A percentile compares a stretch with the other conserved stretches of the same genome.
Evolutionary conservation across 1,140 invertebrate species (phyloP).

Genomic region (Agraylea sexmaculata): DNA sequence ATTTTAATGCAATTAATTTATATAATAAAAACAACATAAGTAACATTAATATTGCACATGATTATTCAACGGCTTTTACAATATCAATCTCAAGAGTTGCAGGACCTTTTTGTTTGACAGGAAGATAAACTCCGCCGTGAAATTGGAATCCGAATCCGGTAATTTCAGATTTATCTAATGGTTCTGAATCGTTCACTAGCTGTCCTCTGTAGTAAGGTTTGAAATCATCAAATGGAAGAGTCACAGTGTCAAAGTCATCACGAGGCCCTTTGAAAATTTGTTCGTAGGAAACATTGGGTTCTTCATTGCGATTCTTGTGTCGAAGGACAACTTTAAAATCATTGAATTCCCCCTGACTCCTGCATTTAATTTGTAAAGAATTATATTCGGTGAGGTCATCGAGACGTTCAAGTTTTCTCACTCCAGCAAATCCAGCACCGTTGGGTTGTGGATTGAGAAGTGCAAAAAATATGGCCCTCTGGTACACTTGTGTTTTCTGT

Average conservation of each 20-base stretch:
- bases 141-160: slow-evolving; percentile 54
- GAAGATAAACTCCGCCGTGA: slow-evolving; percentile 55
- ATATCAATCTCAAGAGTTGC: slow-evolving; percentile 55
- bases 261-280: slow-evolving; percentile 47
- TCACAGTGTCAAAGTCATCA: slow-evolving; percentile 39
- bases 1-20: slow-evolving; percentile 2
- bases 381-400: slow-evolving; percentile 39
- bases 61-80: slow-evolving; percentile 39
- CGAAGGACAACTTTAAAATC: slow-evolving; percentile 51
- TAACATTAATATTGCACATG: background rate
- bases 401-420: slow-evolving; percentile 33
- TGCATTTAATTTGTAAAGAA: slow-evolving; percentile 41
- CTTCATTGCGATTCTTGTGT: slow-evolving; percentile 43
- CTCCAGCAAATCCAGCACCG: slow-evolving; percentile 57
- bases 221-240: slow-evolving; percentile 44
- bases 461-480: slow-evolving; percentile 53
- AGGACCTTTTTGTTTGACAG: slow-evolving; percentile 51
- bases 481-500: slow-evolving; percentile 46
- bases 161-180: slow-evolving; percentile 45
- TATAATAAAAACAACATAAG: no score
- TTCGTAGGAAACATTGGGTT: slow-evolving; percentile 50
- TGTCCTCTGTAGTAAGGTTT: slow-evolving; percentile 51
- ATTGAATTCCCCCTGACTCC: slow-evolving; percentile 44
- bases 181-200: slow-evolving; percentile 40
- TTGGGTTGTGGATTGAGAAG: slow-evolving; percentile 57